Evolutionary conservation across 2,797 vertebrate species (phyloP).

Genomic region (Gymnoscopelus microlampas): DNA sequence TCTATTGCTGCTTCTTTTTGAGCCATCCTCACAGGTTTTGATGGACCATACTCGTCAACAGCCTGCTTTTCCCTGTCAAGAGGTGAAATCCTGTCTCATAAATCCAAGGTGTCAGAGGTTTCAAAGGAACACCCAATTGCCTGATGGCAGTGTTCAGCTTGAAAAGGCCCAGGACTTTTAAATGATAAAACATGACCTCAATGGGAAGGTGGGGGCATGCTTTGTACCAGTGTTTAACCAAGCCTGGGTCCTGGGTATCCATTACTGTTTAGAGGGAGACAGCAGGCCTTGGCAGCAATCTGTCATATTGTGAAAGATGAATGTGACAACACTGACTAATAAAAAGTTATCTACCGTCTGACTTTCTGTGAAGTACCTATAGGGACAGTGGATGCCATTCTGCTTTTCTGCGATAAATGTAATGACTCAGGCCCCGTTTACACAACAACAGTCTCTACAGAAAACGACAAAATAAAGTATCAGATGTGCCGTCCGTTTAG

Average conservation of each 20-base stretch:
- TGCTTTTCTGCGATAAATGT: neutral
- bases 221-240: conserved; percentile 20
- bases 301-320: conserved; percentile 17
- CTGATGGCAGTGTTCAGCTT: neutral
- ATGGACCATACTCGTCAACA: too few relatives aligned
- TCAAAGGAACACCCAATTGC: neutral
- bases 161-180: neutral
- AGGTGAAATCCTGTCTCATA: neutral
- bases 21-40: too few relatives aligned
- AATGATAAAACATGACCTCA: conserved; percentile 4
- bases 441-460: too few relatives aligned
- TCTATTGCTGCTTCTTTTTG: too few relatives aligned
- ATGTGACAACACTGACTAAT: conserved; percentile 15
- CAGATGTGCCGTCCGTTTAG: too few relatives aligned
- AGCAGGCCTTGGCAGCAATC: conserved; percentile 11
- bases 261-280: conserved; percentile 20
- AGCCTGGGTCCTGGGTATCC: conserved; percentile 18
- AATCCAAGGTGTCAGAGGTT: neutral
- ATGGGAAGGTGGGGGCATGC: neutral
- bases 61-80: too few relatives aligned
- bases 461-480: too few relatives aligned
- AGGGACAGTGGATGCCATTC: neutral
- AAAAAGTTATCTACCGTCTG: conserved; percentile 10
- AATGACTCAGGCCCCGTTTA: too few relatives aligned
- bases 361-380: neutral